Conservation (phyloP, 2,797 vertebrate species). For the Leptatherina wallacei region DNA sequence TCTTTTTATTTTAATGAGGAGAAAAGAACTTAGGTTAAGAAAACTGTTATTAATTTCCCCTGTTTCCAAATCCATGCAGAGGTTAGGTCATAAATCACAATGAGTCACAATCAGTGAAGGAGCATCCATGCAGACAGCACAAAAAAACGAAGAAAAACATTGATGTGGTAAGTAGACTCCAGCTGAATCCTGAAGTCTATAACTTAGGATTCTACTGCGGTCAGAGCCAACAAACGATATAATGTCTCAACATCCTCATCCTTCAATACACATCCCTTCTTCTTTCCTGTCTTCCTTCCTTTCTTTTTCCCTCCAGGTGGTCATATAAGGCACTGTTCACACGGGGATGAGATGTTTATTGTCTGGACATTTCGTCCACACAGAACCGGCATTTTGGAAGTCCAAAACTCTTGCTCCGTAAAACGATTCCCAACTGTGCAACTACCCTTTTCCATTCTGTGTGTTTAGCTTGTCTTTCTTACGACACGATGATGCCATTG, state of each 20-base stretch:
- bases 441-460: too few relatives aligned
- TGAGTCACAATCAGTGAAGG: slow-evolving; percentile 52
- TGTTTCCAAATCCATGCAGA: slow-evolving; percentile 47
- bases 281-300: too few relatives aligned
- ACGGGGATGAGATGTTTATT: not conserved
- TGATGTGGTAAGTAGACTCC: not conserved
- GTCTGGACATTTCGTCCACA: not conserved
- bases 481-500: too few relatives aligned
- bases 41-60: slow-evolving; percentile 38
- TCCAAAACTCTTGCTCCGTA: too few relatives aligned
- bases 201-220: not conserved
- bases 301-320: too few relatives aligned
- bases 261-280: too few relatives aligned
- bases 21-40: slow-evolving; percentile 20
- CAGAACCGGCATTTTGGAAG: too few relatives aligned
- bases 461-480: too few relatives aligned
- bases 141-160: slow-evolving; percentile 1
- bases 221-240: not conserved
- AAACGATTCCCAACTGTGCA: too few relatives aligned
- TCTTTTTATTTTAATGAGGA: slow-evolving; percentile 56
- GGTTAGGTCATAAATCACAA: slow-evolving; percentile 57
- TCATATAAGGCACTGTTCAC: not conserved
- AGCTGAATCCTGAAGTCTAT: not conserved
- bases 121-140: slow-evolving; percentile 23
- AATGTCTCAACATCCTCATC: not conserved